Evolutionary conservation across 1,140 invertebrate genomes (phyloP), one percentile per base, ranked within the genome.

Genomic region (Alviniconcha marisindica): DNA sequence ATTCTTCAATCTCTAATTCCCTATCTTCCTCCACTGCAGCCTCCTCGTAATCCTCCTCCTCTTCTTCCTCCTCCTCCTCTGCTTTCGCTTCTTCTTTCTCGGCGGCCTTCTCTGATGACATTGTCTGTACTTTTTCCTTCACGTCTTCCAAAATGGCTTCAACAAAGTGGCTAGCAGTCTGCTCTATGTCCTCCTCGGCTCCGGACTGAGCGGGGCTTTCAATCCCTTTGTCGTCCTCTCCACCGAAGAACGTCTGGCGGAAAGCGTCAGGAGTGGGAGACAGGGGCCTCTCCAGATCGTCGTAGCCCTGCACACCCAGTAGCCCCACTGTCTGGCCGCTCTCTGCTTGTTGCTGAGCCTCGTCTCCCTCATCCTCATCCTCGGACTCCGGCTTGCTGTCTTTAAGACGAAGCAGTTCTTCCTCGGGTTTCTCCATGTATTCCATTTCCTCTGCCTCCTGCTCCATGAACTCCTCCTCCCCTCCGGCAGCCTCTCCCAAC

Each of bases 341-440:
- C 0, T 48, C 69, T 42, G 21, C 74, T n/a, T 54, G 77, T 12
- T 74, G 48, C 38, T 73, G 28, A 21, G 44, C 31, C 31, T 78
- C 73, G 40, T 66, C 80, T 54, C 60, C 77, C 60, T 86, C 80
- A 40, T 85, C 91, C 21, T 93, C 83, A 83, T 93, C 92, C 88
- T 94, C 93, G 73, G 92, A 92, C 77, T 93, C 93, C 82, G 93
- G 91, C 81, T 91, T 91, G 44, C 87, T 90, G 83, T 94, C 94
- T 89, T 94, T 94, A 36, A 93, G 81, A 77, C 91, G 92, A 24
- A 93, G 76, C 76, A 91, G 82, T 71, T 87, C 89, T 84, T 88
- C 83, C 79, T 92, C 88, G 36, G 88, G 83, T 78, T 92, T 92
- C 84, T 93, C 90, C 86, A 83, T 83, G 84, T 83, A 85, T 56